These are phyloP conservation scores for Rotaria magnacalcarata DNA, from an alignment of 2,888 invertebrate genomes.

Conservation along the genomic window DNA sequence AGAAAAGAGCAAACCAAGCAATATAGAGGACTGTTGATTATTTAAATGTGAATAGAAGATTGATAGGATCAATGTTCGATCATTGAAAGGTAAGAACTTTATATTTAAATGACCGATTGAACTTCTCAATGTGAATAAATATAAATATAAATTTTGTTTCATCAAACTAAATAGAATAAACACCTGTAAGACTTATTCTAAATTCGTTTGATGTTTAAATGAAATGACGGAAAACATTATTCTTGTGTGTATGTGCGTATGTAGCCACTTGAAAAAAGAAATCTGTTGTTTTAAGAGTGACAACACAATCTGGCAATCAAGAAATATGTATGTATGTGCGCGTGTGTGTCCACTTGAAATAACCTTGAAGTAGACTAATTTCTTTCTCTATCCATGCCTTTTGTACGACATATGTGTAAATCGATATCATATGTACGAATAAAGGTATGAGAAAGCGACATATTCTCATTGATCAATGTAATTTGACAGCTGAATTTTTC, in stretches of 20 bases:
- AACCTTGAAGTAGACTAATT: conserved; percentile 15
- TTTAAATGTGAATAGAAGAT: conserved; percentile 12
- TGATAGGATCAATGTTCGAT: conserved; percentile 17
- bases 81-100: not conserved
- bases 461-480: not conserved
- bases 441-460: not conserved
- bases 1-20: not conserved
- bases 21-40: not conserved
- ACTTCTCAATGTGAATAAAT: not conserved
- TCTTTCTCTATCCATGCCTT: not conserved
- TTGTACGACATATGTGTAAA: not conserved
- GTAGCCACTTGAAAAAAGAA: not conserved
- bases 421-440: not conserved
- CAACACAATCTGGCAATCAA: not conserved
- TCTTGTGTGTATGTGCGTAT: not conserved
- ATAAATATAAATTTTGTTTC: not conserved
- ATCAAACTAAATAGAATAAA: not conserved
- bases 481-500: not conserved
- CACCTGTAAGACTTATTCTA: conserved; percentile 12
- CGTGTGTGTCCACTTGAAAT: not conserved
- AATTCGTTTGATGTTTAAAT: not conserved
- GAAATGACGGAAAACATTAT: not conserved
- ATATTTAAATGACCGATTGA: not conserved
- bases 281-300: conserved; percentile 9
- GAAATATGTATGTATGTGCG: not conserved